Percentiles rank a stretch among this genome's conserved stretches.
Evolutionary conservation across 2,888 invertebrate genomes (phyloP).

Genomic region (Aphodius sticticus): DNA sequence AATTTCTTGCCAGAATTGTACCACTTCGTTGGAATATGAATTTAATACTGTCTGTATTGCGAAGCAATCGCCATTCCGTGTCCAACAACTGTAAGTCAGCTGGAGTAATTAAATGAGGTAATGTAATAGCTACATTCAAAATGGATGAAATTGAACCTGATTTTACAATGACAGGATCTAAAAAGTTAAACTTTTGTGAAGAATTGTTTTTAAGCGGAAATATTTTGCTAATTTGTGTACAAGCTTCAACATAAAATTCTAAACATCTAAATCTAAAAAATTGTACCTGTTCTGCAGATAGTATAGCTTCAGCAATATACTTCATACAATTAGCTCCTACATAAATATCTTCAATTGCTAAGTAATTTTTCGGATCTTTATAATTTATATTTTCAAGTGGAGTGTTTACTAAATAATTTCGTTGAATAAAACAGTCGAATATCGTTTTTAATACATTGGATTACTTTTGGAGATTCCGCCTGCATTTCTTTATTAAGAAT

Average conservation of each 20-base stretch:
- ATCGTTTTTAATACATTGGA: slow-evolving; percentile 25
- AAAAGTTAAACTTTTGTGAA: background rate
- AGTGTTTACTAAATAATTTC: slow-evolving; percentile 23
- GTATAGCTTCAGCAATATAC: background rate
- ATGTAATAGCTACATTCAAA: slow-evolving; percentile 6
- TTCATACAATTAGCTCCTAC: slow-evolving; percentile 22
- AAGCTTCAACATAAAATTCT: slow-evolving; percentile 18
- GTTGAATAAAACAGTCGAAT: slow-evolving; percentile 26
- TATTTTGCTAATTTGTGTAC: slow-evolving; percentile 1
- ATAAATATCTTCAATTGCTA: slow-evolving; percentile 24
- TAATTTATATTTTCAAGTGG: slow-evolving; percentile 22
- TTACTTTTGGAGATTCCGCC: slow-evolving; percentile 26
- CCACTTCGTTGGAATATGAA: background rate
- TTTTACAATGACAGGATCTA: slow-evolving; percentile 13
- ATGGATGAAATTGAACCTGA: slow-evolving; percentile 11
- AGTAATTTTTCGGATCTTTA: slow-evolving; percentile 21
- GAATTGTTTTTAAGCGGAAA: slow-evolving; percentile 15
- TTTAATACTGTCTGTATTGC: background rate
- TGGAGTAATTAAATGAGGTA: slow-evolving; percentile 10
- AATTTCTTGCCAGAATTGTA: background rate
- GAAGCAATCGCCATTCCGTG: slow-evolving; percentile 7
- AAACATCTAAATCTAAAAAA: slow-evolving; percentile 17
- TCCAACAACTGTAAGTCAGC: slow-evolving; percentile 10
- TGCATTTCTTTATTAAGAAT: slow-evolving; percentile 33
- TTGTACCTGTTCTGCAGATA: slow-evolving; percentile 1